Conservation (phyloP, 2,888 invertebrate species). For the Stramonita haemastoma region DNA sequence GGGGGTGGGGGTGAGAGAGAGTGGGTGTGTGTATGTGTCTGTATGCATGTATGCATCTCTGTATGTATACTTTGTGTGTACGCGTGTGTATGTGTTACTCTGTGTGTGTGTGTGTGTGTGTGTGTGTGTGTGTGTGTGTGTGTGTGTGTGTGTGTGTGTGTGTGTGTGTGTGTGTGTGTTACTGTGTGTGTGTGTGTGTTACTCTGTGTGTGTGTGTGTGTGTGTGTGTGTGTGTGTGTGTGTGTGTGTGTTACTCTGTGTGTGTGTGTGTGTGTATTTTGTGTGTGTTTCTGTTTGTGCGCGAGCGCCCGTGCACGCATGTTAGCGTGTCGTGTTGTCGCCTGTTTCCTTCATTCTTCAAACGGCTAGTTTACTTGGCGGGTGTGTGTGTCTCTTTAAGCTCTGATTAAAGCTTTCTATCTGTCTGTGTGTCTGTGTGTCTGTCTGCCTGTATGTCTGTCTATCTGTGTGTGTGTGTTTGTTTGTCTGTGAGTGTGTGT, state of each 20-base stretch:
- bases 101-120: background rate
- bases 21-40: background rate
- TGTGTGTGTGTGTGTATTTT: background rate
- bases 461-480: background rate
- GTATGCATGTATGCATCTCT: background rate
- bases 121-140: background rate
- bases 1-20: background rate
- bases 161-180: background rate
- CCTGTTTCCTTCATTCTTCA: too few species aligned
- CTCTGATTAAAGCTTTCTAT: too few species aligned
- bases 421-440: background rate
- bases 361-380: too few species aligned
- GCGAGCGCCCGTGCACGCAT: background rate
- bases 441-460: background rate
- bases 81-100: too few species aligned
- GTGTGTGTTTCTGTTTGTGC: background rate
- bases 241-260: too few species aligned
- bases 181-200: background rate
- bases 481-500: too few species aligned
- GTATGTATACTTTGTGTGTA: background rate
- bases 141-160: background rate
- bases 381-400: too few species aligned
- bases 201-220: conserved; percentile 3
- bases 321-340: background rate
- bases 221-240: background rate